phyloP scores from a whole-genome alignment of 1,140 invertebrate genomes.

The Calosoma granatense region DNA sequence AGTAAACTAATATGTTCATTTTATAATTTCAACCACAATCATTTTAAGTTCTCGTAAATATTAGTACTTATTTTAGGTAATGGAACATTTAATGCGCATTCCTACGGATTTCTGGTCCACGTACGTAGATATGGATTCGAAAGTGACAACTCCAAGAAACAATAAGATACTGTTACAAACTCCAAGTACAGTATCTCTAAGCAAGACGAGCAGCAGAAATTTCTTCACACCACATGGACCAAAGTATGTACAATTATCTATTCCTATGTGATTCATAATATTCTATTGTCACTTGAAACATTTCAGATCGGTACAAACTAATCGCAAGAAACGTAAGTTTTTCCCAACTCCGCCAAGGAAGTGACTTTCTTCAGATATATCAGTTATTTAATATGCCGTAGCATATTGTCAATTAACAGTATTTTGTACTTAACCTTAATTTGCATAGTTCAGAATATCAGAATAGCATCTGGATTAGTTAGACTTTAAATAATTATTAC shows the following conservation, averaged over 20 bases:
- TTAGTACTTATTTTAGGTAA: slow-evolving; percentile 40
- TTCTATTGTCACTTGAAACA: not conserved
- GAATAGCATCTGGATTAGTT: too few species aligned
- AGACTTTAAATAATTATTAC: too few species aligned
- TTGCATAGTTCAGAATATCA: too few species aligned
- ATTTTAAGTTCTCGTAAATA: slow-evolving; percentile 5
- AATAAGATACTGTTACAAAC: slow-evolving; percentile 37
- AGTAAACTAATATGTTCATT: not conserved
- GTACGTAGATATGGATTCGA: slow-evolving; percentile 38
- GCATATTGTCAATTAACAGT: not conserved
- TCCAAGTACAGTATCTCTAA: slow-evolving; percentile 43
- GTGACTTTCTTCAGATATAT: not conserved
- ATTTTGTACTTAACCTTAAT: not conserved
- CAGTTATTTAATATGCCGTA: too few species aligned
- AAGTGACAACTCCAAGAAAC: slow-evolving; percentile 24
- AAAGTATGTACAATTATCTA: not conserved
- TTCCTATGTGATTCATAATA: not conserved
- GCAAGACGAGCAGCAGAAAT: slow-evolving; percentile 30
- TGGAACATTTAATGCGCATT: slow-evolving; percentile 53
- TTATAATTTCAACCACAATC: slow-evolving; percentile 1
- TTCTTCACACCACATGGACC: slow-evolving; percentile 13
- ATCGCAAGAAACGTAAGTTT: not conserved
- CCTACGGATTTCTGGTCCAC: slow-evolving; percentile 56
- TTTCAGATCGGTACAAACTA: not conserved
- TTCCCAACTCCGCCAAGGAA: not conserved